Percentiles rank a stretch among this genome's conserved stretches.
These are phyloP conservation scores for Anniella stebbinsi DNA, from an alignment of 2,797 vertebrate genomes.

Conservation along the genomic window DNA sequence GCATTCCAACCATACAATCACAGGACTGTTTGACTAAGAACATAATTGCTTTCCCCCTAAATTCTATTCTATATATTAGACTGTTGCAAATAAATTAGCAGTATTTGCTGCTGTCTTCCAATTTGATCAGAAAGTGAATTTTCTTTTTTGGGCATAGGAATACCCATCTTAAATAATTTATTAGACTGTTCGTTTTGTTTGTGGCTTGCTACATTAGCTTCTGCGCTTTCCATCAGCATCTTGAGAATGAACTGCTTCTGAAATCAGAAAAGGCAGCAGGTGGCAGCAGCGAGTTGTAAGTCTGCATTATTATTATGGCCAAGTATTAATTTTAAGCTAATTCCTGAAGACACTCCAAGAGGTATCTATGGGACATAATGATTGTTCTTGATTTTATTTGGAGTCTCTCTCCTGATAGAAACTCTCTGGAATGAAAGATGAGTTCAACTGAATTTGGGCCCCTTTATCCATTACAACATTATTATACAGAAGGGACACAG, in stretches of 20 bases:
- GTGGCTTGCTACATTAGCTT: not conserved
- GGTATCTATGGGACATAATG: not conserved
- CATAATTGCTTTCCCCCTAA: not conserved
- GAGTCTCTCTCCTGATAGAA: not conserved
- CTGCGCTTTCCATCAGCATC: not conserved
- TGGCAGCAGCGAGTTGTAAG: slow-evolving; percentile 56
- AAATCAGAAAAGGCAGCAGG: slow-evolving; percentile 43
- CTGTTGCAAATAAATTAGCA: not conserved
- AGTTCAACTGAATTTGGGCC: not conserved
- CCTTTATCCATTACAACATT: not conserved
- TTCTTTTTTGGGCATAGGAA: not conserved
- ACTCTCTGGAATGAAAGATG: not conserved
- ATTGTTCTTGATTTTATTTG: not conserved
- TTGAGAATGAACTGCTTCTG: not conserved
- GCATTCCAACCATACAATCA: not conserved
- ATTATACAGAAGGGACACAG: not conserved
- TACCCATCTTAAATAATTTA: not conserved
- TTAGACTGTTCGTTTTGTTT: not conserved
- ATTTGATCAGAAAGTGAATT: not conserved
- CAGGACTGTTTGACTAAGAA: not conserved
- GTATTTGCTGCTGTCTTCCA: not conserved
- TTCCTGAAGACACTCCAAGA: not conserved
- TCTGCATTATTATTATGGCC: not conserved
- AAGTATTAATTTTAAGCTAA: not conserved
- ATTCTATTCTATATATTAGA: not conserved